Percentiles rank a stretch among this genome's conserved stretches.
Evolutionary conservation across 2,888 invertebrate genomes (phyloP).

Genomic region (Pedicia rivosa): DNA sequence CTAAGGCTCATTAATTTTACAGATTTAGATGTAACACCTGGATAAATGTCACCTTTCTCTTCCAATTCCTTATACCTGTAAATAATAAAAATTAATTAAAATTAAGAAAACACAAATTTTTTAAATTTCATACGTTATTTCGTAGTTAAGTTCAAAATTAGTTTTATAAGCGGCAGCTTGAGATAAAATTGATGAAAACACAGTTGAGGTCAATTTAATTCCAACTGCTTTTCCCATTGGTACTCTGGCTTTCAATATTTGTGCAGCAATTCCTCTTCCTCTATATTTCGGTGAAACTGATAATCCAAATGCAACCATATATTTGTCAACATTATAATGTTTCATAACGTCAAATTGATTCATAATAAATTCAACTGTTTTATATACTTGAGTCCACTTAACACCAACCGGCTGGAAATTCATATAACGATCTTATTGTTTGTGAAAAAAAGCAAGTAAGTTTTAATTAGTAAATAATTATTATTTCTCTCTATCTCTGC

Average conservation of each 20-base stretch:
- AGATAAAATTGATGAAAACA: conserved; percentile 5
- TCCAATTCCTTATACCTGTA: too few relatives aligned
- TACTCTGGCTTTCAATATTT: conserved; percentile 27
- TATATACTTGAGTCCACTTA: not conserved
- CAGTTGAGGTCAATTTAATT: conserved; percentile 20
- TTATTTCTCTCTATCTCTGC: too few relatives aligned
- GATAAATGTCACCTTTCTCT: not conserved
- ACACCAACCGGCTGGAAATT: not conserved
- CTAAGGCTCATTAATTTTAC: not conserved
- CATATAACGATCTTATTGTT: too few relatives aligned
- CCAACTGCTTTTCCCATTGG: conserved; percentile 33
- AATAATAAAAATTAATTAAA: too few relatives aligned
- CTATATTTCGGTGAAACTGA: conserved; percentile 33
- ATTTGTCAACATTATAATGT: conserved; percentile 23
- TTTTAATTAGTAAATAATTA: too few relatives aligned
- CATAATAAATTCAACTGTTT: conserved; percentile 17
- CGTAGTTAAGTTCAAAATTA: not conserved
- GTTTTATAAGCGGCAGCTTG: conserved; percentile 3
- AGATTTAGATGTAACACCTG: not conserved
- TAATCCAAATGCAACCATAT: conserved; percentile 34
- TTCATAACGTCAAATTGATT: conserved; percentile 30
- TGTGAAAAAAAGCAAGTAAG: too few relatives aligned
- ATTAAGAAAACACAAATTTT: too few relatives aligned
- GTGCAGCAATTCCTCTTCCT: conserved; percentile 31
- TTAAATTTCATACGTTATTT: not conserved